These are phyloP conservation scores for Nymphalis urticae DNA, from an alignment of 2,888 invertebrate genomes.

Conservation along the genomic window DNA sequence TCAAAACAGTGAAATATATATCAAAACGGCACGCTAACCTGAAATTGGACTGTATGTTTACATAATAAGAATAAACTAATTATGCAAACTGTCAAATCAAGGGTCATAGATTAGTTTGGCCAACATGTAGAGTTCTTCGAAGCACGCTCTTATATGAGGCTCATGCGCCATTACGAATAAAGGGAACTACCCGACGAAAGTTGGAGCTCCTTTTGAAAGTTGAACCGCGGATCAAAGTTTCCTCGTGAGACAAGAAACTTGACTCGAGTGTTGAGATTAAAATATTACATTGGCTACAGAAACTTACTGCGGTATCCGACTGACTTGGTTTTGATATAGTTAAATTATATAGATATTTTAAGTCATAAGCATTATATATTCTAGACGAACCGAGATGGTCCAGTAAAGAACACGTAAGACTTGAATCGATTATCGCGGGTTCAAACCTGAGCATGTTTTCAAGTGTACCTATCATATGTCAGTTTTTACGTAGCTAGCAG, in stretches of 20 bases:
- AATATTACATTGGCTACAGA: slow-evolving; percentile 70
- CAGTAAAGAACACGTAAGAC: background rate
- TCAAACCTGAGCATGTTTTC: no score
- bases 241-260: slow-evolving; percentile 72
- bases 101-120: slow-evolving; percentile 13
- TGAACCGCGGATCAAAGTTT: slow-evolving; percentile 72
- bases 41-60: background rate
- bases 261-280: slow-evolving; percentile 76
- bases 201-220: slow-evolving; percentile 60
- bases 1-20: no score
- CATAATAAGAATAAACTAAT: slow-evolving; percentile 14
- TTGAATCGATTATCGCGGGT: background rate
- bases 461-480: no score
- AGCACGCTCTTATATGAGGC: slow-evolving; percentile 25
- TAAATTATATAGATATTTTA: slow-evolving; percentile 10
- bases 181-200: slow-evolving; percentile 26
- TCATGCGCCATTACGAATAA: slow-evolving; percentile 31
- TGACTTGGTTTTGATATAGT: slow-evolving; percentile 42
- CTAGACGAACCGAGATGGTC: background rate
- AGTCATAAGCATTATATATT: background rate
- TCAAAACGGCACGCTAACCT: background rate
- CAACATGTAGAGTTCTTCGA: slow-evolving; percentile 16
- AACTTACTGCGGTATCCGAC: slow-evolving; percentile 60
- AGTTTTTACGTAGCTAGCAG: no score
- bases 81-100: slow-evolving; percentile 16